A percentile compares a stretch with the other conserved stretches of the same genome.
These are phyloP conservation scores for Tetrax tetrax DNA, from an alignment of 2,113 vertebrate genomes.

Conservation along the genomic window DNA sequence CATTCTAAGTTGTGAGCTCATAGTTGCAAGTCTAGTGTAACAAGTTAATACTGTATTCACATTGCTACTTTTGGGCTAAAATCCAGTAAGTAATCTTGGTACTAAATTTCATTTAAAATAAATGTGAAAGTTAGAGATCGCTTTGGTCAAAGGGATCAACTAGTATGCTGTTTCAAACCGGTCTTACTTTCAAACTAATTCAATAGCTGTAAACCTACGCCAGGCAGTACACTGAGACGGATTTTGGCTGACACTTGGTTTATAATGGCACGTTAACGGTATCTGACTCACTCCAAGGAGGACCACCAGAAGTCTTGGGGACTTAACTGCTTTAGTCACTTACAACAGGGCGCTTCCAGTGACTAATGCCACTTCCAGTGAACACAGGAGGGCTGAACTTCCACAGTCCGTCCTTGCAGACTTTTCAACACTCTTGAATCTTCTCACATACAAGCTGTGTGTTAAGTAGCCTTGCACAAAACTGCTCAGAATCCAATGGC, in stretches of 20 bases:
- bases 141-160: neutral
- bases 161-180: neutral
- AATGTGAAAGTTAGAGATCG: neutral
- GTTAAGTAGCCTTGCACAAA: neutral
- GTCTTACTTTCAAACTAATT: neutral
- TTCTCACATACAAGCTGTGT: neutral
- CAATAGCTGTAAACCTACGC: neutral
- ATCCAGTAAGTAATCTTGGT: neutral
- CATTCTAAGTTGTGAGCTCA: neutral
- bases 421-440: neutral
- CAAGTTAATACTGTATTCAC: neutral
- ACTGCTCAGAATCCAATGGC: neutral
- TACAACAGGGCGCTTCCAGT: neutral
- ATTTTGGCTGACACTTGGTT: neutral
- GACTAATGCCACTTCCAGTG: neutral
- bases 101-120: neutral
- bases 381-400: neutral
- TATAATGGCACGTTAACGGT: neutral
- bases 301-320: neutral
- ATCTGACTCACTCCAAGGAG: neutral
- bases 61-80: neutral
- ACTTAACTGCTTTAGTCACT: neutral
- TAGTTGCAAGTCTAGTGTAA: neutral
- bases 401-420: neutral
- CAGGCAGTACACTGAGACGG: rapidly evolving